phyloP scores from a whole-genome alignment of 2,888 invertebrate species.

The Litoditis marina region DNA sequence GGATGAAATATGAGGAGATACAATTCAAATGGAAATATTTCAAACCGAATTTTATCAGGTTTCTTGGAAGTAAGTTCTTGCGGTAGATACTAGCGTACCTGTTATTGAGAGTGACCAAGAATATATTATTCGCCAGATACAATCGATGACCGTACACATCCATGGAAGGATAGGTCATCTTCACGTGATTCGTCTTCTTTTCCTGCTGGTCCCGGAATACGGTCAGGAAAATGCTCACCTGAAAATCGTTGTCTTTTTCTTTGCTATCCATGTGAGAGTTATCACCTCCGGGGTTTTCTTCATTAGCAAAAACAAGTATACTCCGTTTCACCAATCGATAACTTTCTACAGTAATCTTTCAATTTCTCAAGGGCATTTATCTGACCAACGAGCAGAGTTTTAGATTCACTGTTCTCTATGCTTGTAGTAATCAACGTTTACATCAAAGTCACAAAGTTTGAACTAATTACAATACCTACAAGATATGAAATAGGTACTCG shows the following conservation, averaged over 20 bases:
- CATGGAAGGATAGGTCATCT: conserved; percentile 60
- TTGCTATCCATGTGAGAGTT: no score
- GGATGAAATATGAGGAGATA: not conserved
- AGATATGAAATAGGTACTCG: no score
- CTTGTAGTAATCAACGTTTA: no score
- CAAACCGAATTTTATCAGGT: not conserved
- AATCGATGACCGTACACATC: conserved; percentile 60
- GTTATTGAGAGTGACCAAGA: conserved; percentile 55
- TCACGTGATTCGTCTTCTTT: conserved; percentile 48
- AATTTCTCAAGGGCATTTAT: no score
- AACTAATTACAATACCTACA: no score
- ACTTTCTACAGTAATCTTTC: no score
- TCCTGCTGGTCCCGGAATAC: conserved; percentile 57
- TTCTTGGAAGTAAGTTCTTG: no score
- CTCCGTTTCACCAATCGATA: no score
- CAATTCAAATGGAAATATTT: not conserved
- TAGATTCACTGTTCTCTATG: no score
- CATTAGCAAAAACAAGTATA: not conserved
- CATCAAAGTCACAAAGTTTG: no score
- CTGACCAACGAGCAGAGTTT: no score
- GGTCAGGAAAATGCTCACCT: conserved; percentile 56
- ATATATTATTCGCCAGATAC: conserved; percentile 61
- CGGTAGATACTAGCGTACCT: no score
- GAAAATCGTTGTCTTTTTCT: not conserved
- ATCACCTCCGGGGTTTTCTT: not conserved